Conservation (phyloP, 2,797 vertebrate species). For the Meriones psammophilus region DNA sequence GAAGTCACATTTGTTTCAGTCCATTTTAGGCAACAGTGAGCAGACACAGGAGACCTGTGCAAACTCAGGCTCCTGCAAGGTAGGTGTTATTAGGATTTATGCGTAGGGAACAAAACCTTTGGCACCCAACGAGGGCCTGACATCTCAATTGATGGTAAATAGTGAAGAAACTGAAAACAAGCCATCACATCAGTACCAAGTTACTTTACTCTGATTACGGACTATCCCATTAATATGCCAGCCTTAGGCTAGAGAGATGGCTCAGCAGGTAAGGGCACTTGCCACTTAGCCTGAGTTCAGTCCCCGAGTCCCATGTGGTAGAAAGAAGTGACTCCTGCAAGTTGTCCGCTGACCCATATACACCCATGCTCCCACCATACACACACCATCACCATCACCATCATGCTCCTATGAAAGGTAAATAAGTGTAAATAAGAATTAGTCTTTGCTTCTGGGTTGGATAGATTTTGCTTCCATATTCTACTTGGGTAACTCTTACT, state of each 20-base stretch:
- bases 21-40: slow-evolving; percentile 31
- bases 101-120: slow-evolving; percentile 18
- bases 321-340: background rate
- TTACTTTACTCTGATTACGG: slow-evolving; percentile 28
- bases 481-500: background rate
- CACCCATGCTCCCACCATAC: too few species aligned
- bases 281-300: background rate
- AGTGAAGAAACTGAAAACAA: slow-evolving; percentile 40
- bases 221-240: background rate
- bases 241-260: background rate
- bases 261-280: background rate
- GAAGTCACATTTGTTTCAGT: background rate
- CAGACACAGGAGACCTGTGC: background rate
- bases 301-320: background rate
- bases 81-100: background rate
- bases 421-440: background rate
- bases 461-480: background rate
- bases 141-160: slow-evolving; percentile 2
- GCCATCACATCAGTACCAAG: background rate
- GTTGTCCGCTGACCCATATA: background rate
- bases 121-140: background rate
- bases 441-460: background rate
- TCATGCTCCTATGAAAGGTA: background rate
- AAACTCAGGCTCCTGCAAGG: background rate
- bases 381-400: background rate